Base-by-base conservation (phyloP, 2,888 invertebrate species). In the Eurytoma californica region DNA sequence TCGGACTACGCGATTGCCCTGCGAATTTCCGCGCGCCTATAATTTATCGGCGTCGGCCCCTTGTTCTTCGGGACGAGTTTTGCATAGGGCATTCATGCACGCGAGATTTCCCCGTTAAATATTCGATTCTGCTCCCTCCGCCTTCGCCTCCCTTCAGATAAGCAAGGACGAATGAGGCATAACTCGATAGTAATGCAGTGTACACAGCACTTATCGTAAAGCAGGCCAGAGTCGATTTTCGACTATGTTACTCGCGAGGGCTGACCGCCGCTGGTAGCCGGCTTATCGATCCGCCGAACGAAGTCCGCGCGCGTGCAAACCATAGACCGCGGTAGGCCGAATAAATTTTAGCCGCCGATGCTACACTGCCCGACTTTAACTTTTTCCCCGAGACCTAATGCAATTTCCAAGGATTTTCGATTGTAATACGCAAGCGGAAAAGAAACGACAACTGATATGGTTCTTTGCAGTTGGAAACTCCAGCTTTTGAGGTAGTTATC, bases 161-260 rank as follows among this genome's bases (percentile, higher is more conserved):
- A 79, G 70, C 74, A 66, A 66, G 30, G 77, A 79, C 61, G 72
- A 70, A 75, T 70, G 72, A 72, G 72, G 57, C 72, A 63, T 67
- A 68, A 72, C 75, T 75, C 75, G 60, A 76, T 51, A 55, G n/a
- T 72, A 72, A 72, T 76, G 72, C 70, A 58, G 69, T 70, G 70
- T 73, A 69, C 49, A 68, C 51, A 28, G 72, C 72, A 78, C 78
- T 78, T 79, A 74, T 65, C 69, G 74, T 63, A 74, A 73, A 79
- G 69, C 69, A 73, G 69, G 30, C 65, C 61, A 74, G 7, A 39
- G 69, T 74, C 69, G 74, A 70, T 78, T 78, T 72, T 78, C 72
- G 78, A 67, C 61, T 72, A 61, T 53, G 72, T 55, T 68, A 39
- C 60, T 47, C 67, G 58, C 65, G 66, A 58, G 72, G 58, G 58